phyloP scores from a whole-genome alignment of 2,888 invertebrate genomes.

The Fabriciana adippe region DNA sequence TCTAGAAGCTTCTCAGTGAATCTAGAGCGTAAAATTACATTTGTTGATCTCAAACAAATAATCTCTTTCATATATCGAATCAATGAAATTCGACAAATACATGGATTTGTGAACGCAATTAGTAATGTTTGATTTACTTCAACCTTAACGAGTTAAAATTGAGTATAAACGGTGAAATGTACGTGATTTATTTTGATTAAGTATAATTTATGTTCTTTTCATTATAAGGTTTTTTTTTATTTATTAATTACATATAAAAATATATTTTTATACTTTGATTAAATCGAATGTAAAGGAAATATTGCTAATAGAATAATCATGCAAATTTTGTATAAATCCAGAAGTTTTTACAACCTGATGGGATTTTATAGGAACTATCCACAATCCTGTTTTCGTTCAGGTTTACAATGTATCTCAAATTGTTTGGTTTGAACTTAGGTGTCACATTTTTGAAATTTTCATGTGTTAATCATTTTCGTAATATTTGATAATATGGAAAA shows the following conservation, averaged over 20 bases:
- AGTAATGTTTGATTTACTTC: conserved; percentile 24
- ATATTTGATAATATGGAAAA: too few relatives aligned
- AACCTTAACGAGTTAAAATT: conserved; percentile 9
- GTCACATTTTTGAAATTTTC: too few relatives aligned
- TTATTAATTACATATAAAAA: background rate
- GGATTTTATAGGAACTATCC: too few relatives aligned
- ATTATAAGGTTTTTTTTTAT: conserved; percentile 3
- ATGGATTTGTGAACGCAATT: conserved; percentile 19
- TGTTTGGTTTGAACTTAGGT: too few relatives aligned
- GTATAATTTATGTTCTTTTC: background rate
- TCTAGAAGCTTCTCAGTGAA: conserved; percentile 1
- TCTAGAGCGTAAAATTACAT: conserved; percentile 14
- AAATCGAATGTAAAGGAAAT: too few relatives aligned
- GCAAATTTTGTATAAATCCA: too few relatives aligned
- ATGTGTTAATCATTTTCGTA: too few relatives aligned
- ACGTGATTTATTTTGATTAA: conserved; percentile 1
- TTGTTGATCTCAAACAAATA: conserved; percentile 10
- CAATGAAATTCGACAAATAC: conserved; percentile 10
- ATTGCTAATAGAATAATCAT: too few relatives aligned
- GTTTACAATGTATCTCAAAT: too few relatives aligned
- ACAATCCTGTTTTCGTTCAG: too few relatives aligned
- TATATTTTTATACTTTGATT: too few relatives aligned
- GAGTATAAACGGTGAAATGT: conserved; percentile 5
- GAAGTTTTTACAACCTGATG: too few relatives aligned
- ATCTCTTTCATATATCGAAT: background rate